Base-by-base conservation (phyloP, 2,113 vertebrate genomes). In the Catagonus wagneri region DNA sequence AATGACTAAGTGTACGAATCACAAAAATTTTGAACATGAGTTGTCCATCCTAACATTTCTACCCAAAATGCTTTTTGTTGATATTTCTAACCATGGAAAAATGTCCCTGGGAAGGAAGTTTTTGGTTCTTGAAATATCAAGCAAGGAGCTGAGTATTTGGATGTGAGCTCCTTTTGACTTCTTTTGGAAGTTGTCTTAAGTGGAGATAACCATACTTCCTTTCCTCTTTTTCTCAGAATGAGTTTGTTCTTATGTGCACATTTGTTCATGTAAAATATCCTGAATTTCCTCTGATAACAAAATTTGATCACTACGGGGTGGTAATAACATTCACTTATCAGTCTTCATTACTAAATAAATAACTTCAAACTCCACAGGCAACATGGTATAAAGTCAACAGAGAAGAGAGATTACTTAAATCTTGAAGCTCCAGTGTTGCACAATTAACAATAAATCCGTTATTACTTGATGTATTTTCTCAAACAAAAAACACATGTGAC, bases 391-490 rank as follows among this genome's bases (percentile, higher is more conserved):
- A 78, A 80, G 4, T 94, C 83, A 91, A 56, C 78, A 89, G 71
- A 85, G 85, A 75, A 58, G 56, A 79, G 85, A 75, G 60, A 93
- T 92, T 54, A 89, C 54, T 97, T 96, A 97, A 93, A 96, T 32
- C 65, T 96, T 91, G 89, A 95, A 93, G 60, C 56, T 89, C 79
- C 63, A 83, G 4, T 94, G 58, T 96, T 97, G 96, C 94, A 95
- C 97, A 98, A 97, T 97, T 98, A 97, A 97, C 94, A 97, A 97
- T 95, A 97, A 98, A 97, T 97, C 92, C 93, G 92, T 96, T 97
- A 97, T 97, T 97, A 66, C 63, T 97, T 96, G 96, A 95, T 97
- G 89, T 93, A 94, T 97, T 97, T 97, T 83, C 94, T 96, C 91
- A 97, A 96, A 97, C 97, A 96, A 74, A 98, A 97, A 98, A 52